Evolutionary conservation across 2,888 invertebrate species (phyloP).

Genomic region (Drosophila longiperda): DNA sequence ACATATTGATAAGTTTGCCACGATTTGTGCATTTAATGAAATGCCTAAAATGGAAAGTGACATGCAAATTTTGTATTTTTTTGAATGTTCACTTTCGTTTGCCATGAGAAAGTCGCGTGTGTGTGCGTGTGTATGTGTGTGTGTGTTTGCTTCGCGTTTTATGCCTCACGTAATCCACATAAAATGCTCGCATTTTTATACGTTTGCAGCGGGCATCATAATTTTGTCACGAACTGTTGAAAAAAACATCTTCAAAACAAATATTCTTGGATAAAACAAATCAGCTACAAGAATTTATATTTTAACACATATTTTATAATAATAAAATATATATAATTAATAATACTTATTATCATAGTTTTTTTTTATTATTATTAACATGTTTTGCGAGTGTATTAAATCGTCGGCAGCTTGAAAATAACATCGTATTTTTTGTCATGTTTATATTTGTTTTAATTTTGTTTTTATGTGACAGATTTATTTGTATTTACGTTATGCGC

Average conservation of each 20-base stretch:
- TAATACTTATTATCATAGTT: background rate
- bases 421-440: background rate
- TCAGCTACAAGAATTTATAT: background rate
- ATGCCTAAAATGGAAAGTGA: constrained; percentile 53
- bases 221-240: background rate
- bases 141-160: constrained; percentile 30
- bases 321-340: background rate
- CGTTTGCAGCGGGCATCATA: constrained; percentile 1
- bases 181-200: constrained; percentile 34
- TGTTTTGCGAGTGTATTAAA: constrained; percentile 1
- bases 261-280: background rate
- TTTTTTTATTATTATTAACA: background rate
- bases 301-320: background rate
- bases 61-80: constrained; percentile 15
- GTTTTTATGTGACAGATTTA: constrained; percentile 49
- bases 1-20: background rate
- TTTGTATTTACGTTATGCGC: constrained; percentile 39
- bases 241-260: background rate
- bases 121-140: constrained; percentile 12
- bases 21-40: constrained; percentile 9
- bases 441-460: background rate
- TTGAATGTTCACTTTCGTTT: constrained; percentile 57
- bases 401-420: background rate
- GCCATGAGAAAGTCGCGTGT: constrained; percentile 41
- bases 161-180: constrained; percentile 59